Conservation (phyloP, 53 echinoderm and acorn worm genomes). For the Mesocentrotus franciscanus region DNA sequence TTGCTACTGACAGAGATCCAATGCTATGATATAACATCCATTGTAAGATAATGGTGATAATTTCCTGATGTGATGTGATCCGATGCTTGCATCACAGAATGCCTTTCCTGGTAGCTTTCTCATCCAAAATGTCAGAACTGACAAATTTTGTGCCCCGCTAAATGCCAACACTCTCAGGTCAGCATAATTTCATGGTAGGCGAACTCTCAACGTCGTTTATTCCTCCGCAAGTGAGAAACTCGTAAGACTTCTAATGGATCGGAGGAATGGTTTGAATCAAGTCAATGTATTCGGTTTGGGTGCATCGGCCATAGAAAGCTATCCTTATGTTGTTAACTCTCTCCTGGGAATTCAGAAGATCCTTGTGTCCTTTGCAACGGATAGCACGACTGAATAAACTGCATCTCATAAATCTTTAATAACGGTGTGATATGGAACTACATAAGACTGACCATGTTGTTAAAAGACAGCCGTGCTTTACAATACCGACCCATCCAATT, state of each 20-base stretch:
- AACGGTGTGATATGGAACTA: background rate
- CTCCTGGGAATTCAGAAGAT: background rate
- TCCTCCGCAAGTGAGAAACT: background rate
- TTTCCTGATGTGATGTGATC: background rate
- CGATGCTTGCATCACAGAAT: background rate
- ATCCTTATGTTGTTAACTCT: background rate
- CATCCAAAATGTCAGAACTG: constrained; percentile 42
- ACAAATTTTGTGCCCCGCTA: constrained; percentile 39
- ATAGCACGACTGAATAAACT: background rate
- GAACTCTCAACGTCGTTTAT: background rate
- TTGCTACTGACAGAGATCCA: background rate
- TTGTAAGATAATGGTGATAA: background rate
- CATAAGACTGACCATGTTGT: background rate
- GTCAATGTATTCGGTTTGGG: constrained; percentile 37
- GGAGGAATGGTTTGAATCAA: background rate
- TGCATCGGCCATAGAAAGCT: background rate
- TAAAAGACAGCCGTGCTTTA: background rate
- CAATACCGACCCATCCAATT: background rate
- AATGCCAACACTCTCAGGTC: constrained; percentile 35
- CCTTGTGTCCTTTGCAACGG: background rate
- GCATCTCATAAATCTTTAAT: constrained; percentile 40
- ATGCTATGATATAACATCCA: background rate
- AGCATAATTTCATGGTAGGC: background rate
- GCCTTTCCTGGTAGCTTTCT: background rate
- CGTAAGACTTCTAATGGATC: background rate